Base-by-base conservation (phyloP, 2,113 vertebrate species). In the Rattus rattus region DNA sequence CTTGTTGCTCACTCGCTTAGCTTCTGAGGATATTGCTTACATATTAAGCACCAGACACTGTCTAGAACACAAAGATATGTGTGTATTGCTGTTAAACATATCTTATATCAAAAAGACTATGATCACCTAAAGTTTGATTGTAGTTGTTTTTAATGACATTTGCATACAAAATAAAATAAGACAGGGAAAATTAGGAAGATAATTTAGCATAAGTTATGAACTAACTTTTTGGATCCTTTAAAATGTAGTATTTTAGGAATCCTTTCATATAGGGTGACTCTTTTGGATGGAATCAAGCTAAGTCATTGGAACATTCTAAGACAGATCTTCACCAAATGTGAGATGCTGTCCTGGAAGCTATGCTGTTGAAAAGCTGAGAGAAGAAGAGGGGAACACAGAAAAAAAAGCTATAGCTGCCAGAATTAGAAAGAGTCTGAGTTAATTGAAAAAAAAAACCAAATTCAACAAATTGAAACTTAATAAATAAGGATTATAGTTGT, bases 341-440 rank as follows among this genome's bases (percentile, higher is more conserved):
- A 49, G 83, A 19, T 11, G 26, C 28, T 86, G 8, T 5, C 43
- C 30, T 17, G 59, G 17, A 47, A 83, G 13, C 56, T 24, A 24
- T 61, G 80, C 5, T 79, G 36, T 39, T 83, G 22, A 61, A 49
- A 47, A 9, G 28, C 4, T 28, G 97, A 96, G 94, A 89, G 47
- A 91, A 95, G 54, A 70, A n/a, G 43, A 20, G 49, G n/a, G 52
- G 24, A 6, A 63, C 72, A 69, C 92, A 61, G 56, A 43, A 80
- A 96, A 92, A 92, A 96, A 9, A n/a, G 49, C 77, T 96, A 59
- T 65, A 95, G 39, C 77, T 94, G 67, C n/a, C 69, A 77, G 24
- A 93, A 97, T 88, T 85, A 97, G 77, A 83, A 97, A 88, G 39
- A 90, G 19, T 88, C 92, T 93, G 47, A 77, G 16, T 87, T 94